phyloP scores from a whole-genome alignment of 2,113 vertebrate species.

The Glaucomys volans region DNA sequence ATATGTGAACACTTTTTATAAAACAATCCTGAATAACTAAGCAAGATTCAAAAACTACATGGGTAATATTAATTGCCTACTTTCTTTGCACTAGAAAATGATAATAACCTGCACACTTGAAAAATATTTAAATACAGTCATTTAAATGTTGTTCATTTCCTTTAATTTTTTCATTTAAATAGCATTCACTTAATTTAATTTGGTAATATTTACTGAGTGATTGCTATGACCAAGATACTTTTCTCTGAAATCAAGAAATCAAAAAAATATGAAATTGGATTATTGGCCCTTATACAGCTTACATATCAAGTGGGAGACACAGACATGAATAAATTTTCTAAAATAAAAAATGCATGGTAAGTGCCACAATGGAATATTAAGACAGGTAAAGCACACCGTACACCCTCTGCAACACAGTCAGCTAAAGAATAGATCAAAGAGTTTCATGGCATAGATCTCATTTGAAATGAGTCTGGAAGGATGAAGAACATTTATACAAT shows the following conservation, averaged over 20 bases:
- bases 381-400: background rate
- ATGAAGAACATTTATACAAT: background rate
- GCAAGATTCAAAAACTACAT: conserved; percentile 29
- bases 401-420: background rate
- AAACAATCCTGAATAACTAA: conserved; percentile 4
- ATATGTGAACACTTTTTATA: background rate
- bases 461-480: background rate
- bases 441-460: background rate
- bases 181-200: background rate
- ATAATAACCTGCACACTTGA: background rate
- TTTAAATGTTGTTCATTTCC: background rate
- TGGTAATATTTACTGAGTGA: conserved; percentile 31
- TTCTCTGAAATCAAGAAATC: background rate
- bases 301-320: background rate
- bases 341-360: background rate
- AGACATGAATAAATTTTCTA: background rate
- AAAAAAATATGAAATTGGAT: background rate
- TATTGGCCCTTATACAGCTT: background rate
- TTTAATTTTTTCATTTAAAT: conserved; percentile 37
- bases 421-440: background rate
- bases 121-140: conserved; percentile 42
- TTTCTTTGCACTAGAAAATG: conserved; percentile 41
- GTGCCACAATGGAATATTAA: background rate
- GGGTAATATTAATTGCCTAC: background rate
- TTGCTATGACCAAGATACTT: background rate